Evolutionary conservation across 1,140 invertebrate genomes (phyloP).

Genomic region (Drosophila kohkoa): DNA sequence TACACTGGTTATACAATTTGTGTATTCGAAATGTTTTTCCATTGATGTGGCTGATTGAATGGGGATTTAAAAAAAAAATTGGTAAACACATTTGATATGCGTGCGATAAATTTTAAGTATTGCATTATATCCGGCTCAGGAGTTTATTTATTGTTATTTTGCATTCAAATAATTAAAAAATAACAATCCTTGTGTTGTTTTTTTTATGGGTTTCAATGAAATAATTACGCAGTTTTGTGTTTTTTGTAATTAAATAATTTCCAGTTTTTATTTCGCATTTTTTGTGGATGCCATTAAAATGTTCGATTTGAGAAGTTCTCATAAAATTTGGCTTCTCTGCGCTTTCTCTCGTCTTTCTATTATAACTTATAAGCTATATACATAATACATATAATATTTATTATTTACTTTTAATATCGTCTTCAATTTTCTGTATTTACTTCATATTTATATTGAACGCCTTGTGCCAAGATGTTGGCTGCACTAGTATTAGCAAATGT

Average conservation of each 20-base stretch:
- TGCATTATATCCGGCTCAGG: background rate
- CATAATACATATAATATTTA: constrained; percentile 39
- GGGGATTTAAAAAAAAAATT: background rate
- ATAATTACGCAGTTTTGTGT: background rate
- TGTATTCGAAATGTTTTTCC: background rate
- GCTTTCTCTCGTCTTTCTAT: constrained; percentile 39
- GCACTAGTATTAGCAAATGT: constrained; percentile 54
- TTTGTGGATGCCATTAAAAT: constrained; percentile 33
- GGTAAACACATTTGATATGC: background rate
- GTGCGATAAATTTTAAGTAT: background rate
- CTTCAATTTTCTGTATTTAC: constrained; percentile 15
- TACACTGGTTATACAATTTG: background rate
- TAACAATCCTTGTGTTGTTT: background rate
- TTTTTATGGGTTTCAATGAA: background rate
- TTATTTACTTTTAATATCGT: constrained; percentile 14
- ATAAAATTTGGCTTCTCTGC: constrained; percentile 55
- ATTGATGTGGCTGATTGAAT: background rate
- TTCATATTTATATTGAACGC: constrained; percentile 45
- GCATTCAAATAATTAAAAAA: constrained; percentile 1
- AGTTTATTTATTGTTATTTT: background rate
- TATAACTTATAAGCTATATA: constrained; percentile 44
- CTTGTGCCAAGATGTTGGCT: constrained; percentile 55
- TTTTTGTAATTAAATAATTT: constrained; percentile 73
- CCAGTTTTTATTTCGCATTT: constrained; percentile 62
- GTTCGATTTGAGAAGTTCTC: constrained; percentile 56